phyloP scores from a whole-genome alignment of 2,888 invertebrate genomes.

The Meloe dianella region DNA sequence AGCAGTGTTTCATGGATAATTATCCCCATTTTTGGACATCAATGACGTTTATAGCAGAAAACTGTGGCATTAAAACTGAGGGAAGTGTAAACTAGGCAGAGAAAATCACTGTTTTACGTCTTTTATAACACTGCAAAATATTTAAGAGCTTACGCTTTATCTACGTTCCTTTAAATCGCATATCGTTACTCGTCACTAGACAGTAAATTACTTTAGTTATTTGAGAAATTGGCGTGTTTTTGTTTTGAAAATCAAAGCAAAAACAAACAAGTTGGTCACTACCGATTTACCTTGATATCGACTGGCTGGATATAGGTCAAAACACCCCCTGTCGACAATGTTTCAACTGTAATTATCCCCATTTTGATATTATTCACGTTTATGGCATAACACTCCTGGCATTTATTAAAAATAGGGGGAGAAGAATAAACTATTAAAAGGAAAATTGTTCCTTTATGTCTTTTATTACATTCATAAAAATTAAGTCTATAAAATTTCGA shows the following conservation, averaged over 20 bases:
- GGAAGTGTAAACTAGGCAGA: neutral
- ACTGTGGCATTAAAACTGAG: constrained; percentile 5
- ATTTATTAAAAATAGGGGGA: constrained; percentile 7
- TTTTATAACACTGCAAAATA: constrained; percentile 8
- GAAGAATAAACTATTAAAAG: neutral
- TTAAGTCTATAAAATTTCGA: constrained; percentile 29
- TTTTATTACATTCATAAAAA: constrained; percentile 28
- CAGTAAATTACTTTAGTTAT: neutral
- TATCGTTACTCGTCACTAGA: neutral
- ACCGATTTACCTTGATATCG: neutral
- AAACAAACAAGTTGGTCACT: neutral
- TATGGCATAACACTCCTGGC: neutral
- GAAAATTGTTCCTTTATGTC: constrained; percentile 24
- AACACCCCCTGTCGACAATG: neutral
- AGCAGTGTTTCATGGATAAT: neutral
- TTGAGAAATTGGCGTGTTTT: neutral
- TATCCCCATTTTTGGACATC: constrained; percentile 9
- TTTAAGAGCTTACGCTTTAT: constrained; percentile 1
- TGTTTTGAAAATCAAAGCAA: neutral
- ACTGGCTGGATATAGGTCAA: neutral
- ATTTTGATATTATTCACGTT: constrained; percentile 6
- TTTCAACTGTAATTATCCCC: constrained; percentile 6
- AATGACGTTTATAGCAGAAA: constrained; percentile 1
- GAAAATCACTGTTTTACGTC: constrained; percentile 11
- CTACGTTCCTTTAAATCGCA: neutral